Conservation (phyloP, 2,797 vertebrate species). For the Momotus momota region DNA sequence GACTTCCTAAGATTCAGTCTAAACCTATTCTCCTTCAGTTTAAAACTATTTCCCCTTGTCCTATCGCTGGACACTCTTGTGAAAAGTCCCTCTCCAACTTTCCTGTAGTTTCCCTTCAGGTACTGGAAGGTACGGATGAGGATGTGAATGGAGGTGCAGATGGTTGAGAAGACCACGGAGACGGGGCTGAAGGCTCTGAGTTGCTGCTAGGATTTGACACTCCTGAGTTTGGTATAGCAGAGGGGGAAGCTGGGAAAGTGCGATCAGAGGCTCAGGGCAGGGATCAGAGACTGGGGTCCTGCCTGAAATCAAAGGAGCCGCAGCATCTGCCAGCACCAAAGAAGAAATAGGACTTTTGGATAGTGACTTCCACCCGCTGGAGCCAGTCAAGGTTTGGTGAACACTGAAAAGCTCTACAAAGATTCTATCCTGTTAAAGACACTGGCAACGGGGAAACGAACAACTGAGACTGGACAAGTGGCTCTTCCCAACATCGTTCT, state of each 20-base stretch:
- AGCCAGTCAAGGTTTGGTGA: not conserved
- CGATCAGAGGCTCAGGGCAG: not conserved
- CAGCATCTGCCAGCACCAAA: constrained; percentile 14
- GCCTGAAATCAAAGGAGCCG: not conserved
- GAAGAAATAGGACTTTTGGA: constrained; percentile 63
- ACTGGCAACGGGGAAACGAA: not conserved
- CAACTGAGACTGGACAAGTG: not conserved
- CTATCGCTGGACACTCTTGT: no score
- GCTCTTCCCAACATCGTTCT: not conserved
- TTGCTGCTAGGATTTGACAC: not conserved
- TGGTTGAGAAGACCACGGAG: fast-evolving
- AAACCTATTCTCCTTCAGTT: no score
- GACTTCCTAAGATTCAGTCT: no score
- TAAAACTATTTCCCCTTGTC: no score
- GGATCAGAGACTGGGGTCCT: not conserved
- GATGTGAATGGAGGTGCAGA: not conserved
- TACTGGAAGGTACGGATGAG: not conserved
- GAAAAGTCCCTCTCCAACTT: no score
- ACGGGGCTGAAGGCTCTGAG: not conserved
- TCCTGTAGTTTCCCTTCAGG: no score
- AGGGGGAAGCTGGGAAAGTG: not conserved
- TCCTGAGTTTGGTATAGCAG: not conserved
- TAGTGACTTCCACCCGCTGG: not conserved
- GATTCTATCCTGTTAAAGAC: not conserved
- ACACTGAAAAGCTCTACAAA: not conserved